Conservation (phyloP, 2,113 vertebrate species). For the Sterna hirundo region DNA sequence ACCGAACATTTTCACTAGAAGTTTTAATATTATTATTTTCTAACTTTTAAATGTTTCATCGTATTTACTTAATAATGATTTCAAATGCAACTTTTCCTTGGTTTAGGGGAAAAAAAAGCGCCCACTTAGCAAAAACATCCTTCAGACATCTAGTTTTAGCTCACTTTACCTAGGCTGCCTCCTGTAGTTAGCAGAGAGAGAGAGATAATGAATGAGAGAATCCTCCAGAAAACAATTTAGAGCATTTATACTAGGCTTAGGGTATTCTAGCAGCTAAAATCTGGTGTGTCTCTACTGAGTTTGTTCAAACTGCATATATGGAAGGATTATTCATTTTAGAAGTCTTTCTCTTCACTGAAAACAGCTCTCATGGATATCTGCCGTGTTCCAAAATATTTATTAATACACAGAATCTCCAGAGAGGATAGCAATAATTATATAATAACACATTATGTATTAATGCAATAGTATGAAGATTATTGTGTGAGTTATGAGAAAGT, state of each 20-base stretch:
- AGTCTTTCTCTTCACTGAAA: not conserved
- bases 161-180: not conserved
- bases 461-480: not conserved
- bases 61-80: not conserved
- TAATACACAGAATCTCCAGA: not conserved
- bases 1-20: not conserved
- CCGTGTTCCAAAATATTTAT: not conserved
- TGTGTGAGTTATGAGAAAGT: not conserved
- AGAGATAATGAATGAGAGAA: not conserved
- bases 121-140: not conserved
- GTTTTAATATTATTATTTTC: not conserved
- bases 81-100: not conserved
- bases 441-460: not conserved
- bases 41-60: not conserved
- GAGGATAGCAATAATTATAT: not conserved
- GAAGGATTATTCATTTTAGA: not conserved
- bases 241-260: not conserved
- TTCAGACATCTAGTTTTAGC: not conserved
- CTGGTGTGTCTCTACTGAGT: not conserved
- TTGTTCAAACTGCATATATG: not conserved
- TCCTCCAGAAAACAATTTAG: not conserved
- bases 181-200: not conserved
- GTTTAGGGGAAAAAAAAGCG: not conserved
- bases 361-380: not conserved
- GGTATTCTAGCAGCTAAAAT: not conserved